Evolutionary conservation across 2,888 invertebrate genomes (phyloP).

Genomic region (Pterostichus niger): DNA sequence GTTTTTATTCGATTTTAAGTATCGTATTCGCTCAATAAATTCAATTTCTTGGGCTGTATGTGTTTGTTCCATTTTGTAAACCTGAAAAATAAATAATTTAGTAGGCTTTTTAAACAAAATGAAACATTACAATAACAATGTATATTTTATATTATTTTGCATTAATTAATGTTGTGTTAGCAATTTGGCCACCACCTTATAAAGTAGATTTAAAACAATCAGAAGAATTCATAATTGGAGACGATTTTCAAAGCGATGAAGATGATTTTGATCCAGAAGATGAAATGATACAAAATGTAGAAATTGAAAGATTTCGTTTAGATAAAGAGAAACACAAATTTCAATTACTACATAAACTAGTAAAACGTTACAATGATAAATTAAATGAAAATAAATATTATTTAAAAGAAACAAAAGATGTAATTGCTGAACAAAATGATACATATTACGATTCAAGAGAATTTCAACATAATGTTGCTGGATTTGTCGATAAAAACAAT

Average conservation of each 20-base stretch:
- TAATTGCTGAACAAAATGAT: conserved; percentile 49
- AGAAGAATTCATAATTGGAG: conserved; percentile 75
- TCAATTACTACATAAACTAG: conserved; percentile 73
- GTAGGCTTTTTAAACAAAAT: conserved; percentile 46
- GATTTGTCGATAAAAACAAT: conserved; percentile 68
- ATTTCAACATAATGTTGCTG: conserved; percentile 70
- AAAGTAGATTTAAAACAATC: conserved; percentile 74
- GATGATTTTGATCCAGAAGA: conserved; percentile 75
- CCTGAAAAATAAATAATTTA: conserved; percentile 78
- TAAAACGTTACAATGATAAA: conserved; percentile 72
- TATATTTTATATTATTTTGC: conserved; percentile 5
- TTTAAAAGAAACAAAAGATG: conserved; percentile 58
- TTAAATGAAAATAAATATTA: conserved; percentile 56
- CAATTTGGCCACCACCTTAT: conserved; percentile 74
- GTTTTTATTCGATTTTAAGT: conserved; percentile 73
- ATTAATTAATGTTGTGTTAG: too few species aligned
- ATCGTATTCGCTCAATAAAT: conserved; percentile 83
- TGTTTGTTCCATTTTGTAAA: conserved; percentile 84
- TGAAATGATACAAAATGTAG: conserved; percentile 74
- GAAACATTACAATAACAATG: conserved; percentile 9
- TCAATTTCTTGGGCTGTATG: conserved; percentile 84
- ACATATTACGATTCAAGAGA: conserved; percentile 71
- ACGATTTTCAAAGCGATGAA: conserved; percentile 74
- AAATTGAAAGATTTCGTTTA: conserved; percentile 71
- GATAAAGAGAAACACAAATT: conserved; percentile 72